Base-by-base conservation (phyloP, 2,113 vertebrate genomes). In the Ramphastos sulfuratus region DNA sequence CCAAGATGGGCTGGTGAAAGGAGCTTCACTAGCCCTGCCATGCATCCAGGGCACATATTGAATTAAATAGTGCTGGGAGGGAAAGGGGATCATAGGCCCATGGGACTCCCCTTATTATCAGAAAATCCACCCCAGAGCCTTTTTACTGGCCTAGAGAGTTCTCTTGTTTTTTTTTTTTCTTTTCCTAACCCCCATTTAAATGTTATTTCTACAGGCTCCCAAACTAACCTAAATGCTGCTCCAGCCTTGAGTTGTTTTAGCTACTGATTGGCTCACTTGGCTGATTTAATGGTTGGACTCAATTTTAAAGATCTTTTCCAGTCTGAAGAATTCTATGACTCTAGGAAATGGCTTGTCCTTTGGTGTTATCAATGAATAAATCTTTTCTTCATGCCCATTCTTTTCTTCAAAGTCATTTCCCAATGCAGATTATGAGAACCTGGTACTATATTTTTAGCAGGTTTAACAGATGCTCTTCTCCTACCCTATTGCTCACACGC, bases 391-490 rank as follows among this genome's bases (percentile, higher is more conserved):
- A 10, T 67, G 39, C 31, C 19, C 33, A 60, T 85, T 92, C 35
- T 96, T 76, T 83, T 35, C 66, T 87, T 71, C 71, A 85, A 84
- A 93, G 67, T 54, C 18, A 52, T 80, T 89, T 85, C 67, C 59
- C 35, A 61, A 19, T 44, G 75, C 0, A 10, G 44, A 83, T 90
- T 69, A 61, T 85, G 44, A 91, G 82, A 92, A 83, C 31, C 56
- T 20, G 44, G 33, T 63, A 54, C 61, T 91, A 12, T 94, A 96
- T 95, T 96, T 96, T 94, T 89, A 94, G 93, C 13, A 5, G 27
- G 35, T 92, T 94, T 95, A 81, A 85, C 93, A 95, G 91, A 95
- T 96, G 93, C 91, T 94, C 54, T 91, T 91, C 78, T 87, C 75
- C 88, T 67, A 91, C 60, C 72, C 87, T 75, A 28, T 65, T 75